Evolutionary conservation across 2,888 invertebrate genomes (phyloP).

Genomic region (Lasius platythorax): DNA sequence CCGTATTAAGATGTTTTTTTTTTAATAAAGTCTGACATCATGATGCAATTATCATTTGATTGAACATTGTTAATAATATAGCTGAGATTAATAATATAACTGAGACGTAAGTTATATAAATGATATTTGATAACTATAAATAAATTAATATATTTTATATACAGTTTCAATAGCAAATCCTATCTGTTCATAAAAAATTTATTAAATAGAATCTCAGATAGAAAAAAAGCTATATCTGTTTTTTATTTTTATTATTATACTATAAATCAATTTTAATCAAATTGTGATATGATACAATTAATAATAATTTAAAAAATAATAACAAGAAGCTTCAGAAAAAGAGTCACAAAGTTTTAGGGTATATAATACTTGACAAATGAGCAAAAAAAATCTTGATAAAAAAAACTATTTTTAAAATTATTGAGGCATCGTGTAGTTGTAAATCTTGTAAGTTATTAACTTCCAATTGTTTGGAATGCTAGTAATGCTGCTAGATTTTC

Average conservation of each 20-base stretch:
- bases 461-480: neutral
- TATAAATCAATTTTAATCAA: neutral
- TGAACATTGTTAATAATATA: neutral
- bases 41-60: neutral
- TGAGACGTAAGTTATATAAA: neutral
- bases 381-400: neutral
- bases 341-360: neutral
- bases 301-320: neutral
- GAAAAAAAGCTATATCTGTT: neutral
- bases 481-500: neutral
- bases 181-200: neutral
- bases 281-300: neutral
- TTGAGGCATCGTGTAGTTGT: neutral
- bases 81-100: neutral
- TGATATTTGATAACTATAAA: neutral
- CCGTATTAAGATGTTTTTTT: slow-evolving; percentile 36
- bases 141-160: neutral
- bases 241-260: neutral
- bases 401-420: neutral
- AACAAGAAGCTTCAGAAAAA: neutral
- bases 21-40: neutral
- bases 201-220: neutral
- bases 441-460: neutral
- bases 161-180: neutral
- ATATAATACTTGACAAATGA: neutral